Conservation (phyloP, 2,888 invertebrate genomes). For the Barypeithes pellucidus region DNA sequence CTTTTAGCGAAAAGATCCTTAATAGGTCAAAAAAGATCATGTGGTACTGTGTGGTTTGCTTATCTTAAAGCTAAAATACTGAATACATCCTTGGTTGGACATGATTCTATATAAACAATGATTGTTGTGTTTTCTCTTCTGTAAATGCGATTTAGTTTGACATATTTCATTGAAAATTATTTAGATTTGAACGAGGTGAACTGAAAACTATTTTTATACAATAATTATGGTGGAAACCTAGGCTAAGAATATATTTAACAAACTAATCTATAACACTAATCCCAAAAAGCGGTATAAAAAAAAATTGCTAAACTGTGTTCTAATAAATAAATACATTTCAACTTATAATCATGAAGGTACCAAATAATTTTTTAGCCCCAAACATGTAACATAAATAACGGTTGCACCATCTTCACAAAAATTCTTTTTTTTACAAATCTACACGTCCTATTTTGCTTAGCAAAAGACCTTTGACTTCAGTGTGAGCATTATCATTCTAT, state of each 20-base stretch:
- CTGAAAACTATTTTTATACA: too few species aligned
- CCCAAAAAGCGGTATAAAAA: too few species aligned
- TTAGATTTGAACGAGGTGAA: too few species aligned
- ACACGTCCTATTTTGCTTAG: slow-evolving; percentile 36
- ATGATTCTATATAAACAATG: background rate
- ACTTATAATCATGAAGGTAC: too few species aligned
- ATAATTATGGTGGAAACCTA: too few species aligned
- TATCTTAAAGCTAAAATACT: background rate
- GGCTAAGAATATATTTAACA: too few species aligned
- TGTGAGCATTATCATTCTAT: slow-evolving; percentile 22
- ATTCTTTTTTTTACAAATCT: slow-evolving; percentile 5
- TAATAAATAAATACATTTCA: too few species aligned
- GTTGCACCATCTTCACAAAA: slow-evolving; percentile 32
- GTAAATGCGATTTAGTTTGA: background rate
- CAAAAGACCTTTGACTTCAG: slow-evolving; percentile 26
- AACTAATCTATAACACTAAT: too few species aligned
- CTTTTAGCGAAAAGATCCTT: background rate
- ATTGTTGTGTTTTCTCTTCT: background rate
- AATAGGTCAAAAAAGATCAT: slow-evolving; percentile 6
- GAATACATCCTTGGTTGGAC: slow-evolving; percentile 1
- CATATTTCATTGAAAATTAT: too few species aligned
- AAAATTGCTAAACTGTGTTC: too few species aligned
- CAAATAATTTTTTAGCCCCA: background rate
- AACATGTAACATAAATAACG: slow-evolving; percentile 21
- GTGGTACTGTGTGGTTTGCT: background rate